Evolutionary conservation across 2,888 invertebrate species (phyloP).

Genomic region (Aleiodes alternator): DNA sequence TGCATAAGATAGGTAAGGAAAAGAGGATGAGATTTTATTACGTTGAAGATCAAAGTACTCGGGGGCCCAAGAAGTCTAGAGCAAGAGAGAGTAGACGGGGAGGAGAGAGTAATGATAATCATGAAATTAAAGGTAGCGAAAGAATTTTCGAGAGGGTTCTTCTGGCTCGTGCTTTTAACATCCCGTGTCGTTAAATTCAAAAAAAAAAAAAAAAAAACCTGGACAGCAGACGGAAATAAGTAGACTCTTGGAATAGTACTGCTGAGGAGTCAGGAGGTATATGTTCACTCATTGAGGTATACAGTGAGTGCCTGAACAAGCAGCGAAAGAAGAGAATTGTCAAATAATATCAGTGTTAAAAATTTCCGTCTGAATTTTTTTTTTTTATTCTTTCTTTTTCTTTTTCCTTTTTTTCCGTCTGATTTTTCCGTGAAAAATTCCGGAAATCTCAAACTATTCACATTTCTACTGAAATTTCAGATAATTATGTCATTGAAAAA

Average conservation of each 20-base stretch:
- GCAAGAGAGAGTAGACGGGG: background rate
- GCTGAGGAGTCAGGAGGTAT: slow-evolving; percentile 34
- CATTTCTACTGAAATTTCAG: too few relatives aligned
- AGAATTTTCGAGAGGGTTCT: slow-evolving; percentile 30
- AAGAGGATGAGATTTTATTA: slow-evolving; percentile 51
- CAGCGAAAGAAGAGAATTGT: slow-evolving; percentile 43
- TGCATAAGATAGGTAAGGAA: slow-evolving; percentile 28
- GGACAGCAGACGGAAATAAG: slow-evolving; percentile 13
- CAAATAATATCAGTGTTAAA: slow-evolving; percentile 39
- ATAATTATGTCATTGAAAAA: too few relatives aligned
- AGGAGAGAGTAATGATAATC: slow-evolving; percentile 41
- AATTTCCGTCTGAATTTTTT: too few relatives aligned
- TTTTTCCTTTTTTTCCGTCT: too few relatives aligned
- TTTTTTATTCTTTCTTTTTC: too few relatives aligned
- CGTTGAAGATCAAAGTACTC: slow-evolving; percentile 53
- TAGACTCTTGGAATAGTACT: background rate
- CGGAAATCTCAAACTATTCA: too few relatives aligned
- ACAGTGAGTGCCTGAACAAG: slow-evolving; percentile 30
- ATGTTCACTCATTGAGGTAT: background rate
- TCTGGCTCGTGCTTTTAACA: slow-evolving; percentile 16
- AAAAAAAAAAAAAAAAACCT: background rate
- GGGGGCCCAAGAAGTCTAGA: background rate
- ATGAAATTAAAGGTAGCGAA: slow-evolving; percentile 43
- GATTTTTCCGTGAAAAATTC: too few relatives aligned
- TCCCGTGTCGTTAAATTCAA: slow-evolving; percentile 23